Base-by-base conservation (phyloP, 2,797 vertebrate species). In the Petrocephalus schoutedeni region DNA sequence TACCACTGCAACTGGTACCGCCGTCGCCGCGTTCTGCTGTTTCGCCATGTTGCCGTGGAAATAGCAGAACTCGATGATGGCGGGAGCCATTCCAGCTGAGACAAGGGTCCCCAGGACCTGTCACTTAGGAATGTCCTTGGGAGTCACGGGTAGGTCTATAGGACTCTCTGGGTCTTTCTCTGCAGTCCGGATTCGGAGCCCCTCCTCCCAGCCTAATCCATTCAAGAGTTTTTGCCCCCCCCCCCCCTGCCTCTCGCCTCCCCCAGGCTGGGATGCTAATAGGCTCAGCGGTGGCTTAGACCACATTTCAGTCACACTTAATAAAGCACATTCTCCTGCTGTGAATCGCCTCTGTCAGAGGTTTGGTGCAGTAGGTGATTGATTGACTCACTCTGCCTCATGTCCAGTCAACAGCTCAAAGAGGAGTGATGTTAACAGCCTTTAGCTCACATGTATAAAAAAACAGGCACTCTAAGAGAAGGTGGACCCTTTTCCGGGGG, bases 361-460 rank as follows among this genome's bases (percentile, higher is more conserved):
- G 90, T 28, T 85, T 89, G 91, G 67, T 32, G 89, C 82, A 88
- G 74, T 53, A 74, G 89, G 19, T 61, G 57, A 89, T 84, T 23
- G 53, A 49, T 74, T 87, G 51, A 28, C 23, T 59, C 87, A 83
- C 86, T 85, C 21, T 88, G 90, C 92, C 91, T 91, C 90, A 91
- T 88, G 87, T 86, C 87, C 86, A 88, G 88, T 64, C 88, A 86
- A 53, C 88, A 77, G 89, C 87, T 91, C 90, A 88, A 90, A 87
- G 86, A 19, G 80, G 86, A 89, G 87, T 71, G 80, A 67, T 85
- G 83, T 90, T 89, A 89, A 88, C 89, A 74, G 90, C n/a, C 77
- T 19, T 0, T 49, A 87, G 89, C 61, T n/a, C 53, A 87, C 58
- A 86, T 88, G 87, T 88, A 49, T 14, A 49, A 88, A 91, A 89